These are phyloP conservation scores for Chauna torquata DNA, from an alignment of 2,113 vertebrate genomes.

Conservation along the genomic window DNA sequence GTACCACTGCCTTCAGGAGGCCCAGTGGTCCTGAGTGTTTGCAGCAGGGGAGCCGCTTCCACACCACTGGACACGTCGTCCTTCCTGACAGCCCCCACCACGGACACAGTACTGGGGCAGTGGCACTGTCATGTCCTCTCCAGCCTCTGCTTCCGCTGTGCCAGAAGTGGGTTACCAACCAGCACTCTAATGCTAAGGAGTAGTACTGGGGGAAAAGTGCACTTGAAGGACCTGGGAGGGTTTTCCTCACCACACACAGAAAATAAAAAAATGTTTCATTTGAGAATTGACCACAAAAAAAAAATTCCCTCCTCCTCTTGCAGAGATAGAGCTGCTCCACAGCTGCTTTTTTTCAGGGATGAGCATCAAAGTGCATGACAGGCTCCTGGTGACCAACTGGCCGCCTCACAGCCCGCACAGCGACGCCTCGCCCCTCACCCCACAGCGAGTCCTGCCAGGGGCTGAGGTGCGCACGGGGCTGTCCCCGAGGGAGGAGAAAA, in stretches of 20 bases:
- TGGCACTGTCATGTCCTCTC: background rate
- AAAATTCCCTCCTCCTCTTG: background rate
- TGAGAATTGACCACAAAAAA: background rate
- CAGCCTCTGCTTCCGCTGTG: background rate
- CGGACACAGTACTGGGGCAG: background rate
- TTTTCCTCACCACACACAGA: background rate
- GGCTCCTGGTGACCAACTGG: background rate
- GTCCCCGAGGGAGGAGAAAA: background rate
- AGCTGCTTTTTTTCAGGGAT: background rate
- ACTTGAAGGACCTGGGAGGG: background rate
- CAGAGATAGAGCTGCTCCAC: background rate
- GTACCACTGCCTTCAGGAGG: background rate
- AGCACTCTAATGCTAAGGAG: background rate
- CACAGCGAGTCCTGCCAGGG: background rate
- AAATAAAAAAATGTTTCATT: background rate
- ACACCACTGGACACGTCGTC: fast-evolving
- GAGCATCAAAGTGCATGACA: background rate
- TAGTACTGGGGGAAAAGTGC: background rate
- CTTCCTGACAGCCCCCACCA: no score
- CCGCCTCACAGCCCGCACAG: background rate
- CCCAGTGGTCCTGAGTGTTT: fast-evolving
- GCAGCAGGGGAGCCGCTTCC: fast-evolving
- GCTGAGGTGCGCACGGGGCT: background rate
- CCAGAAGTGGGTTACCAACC: background rate
- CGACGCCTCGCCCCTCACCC: no score